Evolutionary conservation across 2,797 vertebrate genomes (phyloP).

Genomic region (Pygocentrus nattereri): DNA sequence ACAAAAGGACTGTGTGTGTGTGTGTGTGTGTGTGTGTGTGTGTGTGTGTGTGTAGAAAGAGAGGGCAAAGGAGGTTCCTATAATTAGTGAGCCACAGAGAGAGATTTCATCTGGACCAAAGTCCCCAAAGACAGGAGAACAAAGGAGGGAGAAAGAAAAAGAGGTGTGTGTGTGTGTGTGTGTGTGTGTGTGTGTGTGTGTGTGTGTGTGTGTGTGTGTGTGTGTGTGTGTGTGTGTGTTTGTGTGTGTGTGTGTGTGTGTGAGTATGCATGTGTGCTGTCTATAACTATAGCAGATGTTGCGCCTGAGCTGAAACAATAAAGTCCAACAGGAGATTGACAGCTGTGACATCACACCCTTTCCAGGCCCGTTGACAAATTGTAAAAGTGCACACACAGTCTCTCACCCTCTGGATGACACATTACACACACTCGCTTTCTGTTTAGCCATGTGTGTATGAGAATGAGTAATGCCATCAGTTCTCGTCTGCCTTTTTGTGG

Average conservation of each 20-base stretch:
- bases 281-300: constrained; percentile 39
- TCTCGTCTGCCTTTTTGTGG: not conserved
- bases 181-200: constrained; percentile 33
- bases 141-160: constrained; percentile 11
- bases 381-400: constrained; percentile 7
- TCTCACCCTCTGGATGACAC: constrained; percentile 19
- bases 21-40: too few relatives aligned
- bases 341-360: constrained; percentile 45
- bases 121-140: constrained; percentile 16
- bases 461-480: not conserved
- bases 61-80: not conserved
- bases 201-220: not conserved
- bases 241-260: not conserved
- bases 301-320: constrained; percentile 32
- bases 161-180: constrained; percentile 15
- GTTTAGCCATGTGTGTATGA: not conserved
- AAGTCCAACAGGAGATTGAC: constrained; percentile 41
- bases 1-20: too few relatives aligned
- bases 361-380: constrained; percentile 23
- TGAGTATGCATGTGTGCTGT: too few relatives aligned
- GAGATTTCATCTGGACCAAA: constrained; percentile 33
- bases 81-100: constrained; percentile 33
- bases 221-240: too few relatives aligned
- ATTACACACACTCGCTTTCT: not conserved
- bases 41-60: not conserved